These are phyloP conservation scores for Meleagris gallopavo DNA, from an alignment of 2,113 vertebrate species.

Conservation along the genomic window DNA sequence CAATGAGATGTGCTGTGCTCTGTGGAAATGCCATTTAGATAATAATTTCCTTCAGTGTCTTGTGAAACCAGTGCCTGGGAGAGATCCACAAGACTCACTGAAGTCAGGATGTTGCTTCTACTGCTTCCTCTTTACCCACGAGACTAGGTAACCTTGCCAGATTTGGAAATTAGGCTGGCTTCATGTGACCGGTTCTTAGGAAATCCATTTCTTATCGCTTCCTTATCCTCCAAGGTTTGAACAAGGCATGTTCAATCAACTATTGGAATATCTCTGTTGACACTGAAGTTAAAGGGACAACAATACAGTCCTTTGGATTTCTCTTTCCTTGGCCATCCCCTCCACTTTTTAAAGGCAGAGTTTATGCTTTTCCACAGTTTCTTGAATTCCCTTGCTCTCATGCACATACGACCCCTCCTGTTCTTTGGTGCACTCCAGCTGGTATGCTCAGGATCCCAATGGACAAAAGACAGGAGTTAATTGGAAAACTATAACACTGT, in stretches of 20 bases:
- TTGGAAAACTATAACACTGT: accelerated
- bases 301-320: background rate
- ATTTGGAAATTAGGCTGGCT: background rate
- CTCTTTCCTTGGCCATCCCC: background rate
- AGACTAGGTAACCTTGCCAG: conserved; percentile 11
- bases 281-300: background rate
- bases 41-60: background rate
- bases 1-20: background rate
- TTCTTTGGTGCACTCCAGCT: background rate
- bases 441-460: too few relatives aligned
- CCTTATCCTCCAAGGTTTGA: background rate
- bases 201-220: conserved; percentile 21
- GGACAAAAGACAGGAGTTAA: background rate
- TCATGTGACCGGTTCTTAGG: background rate
- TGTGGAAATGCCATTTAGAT: conserved; percentile 7
- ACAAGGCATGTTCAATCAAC: background rate
- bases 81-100: background rate
- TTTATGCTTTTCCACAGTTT: background rate
- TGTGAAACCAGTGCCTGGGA: conserved; percentile 15
- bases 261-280: background rate
- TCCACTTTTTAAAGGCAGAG: background rate
- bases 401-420: background rate
- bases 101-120: conserved; percentile 13
- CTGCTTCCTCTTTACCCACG: conserved; percentile 3
- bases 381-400: background rate